A percentile compares a stretch with the other conserved stretches of the same genome.
phyloP scores from a whole-genome alignment of 2,113 vertebrate genomes.

The Campylomormyrus numenius region DNA sequence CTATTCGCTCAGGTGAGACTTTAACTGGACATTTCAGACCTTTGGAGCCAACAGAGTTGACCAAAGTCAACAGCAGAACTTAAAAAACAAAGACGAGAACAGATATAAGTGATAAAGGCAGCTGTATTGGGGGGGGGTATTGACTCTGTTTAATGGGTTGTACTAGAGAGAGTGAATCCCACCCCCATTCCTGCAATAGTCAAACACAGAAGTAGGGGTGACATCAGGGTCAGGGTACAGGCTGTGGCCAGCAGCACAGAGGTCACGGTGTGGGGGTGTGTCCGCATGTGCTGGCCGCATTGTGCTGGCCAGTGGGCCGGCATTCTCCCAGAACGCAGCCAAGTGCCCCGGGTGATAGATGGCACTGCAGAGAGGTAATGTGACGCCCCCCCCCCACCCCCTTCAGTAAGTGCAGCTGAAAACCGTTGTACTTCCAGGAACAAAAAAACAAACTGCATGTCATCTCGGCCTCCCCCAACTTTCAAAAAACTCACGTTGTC shows the following conservation, averaged over 20 bases:
- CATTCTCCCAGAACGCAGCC: not conserved
- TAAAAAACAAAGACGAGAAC: slow-evolving; percentile 11
- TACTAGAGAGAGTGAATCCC: not conserved
- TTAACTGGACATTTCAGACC: not conserved
- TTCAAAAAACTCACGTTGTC: slow-evolving; percentile 35
- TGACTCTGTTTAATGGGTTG: not conserved
- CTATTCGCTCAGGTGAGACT: not conserved
- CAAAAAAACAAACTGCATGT: not conserved
- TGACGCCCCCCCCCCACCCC: no score
- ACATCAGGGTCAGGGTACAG: slow-evolving; percentile 18
- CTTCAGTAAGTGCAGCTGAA: not conserved
- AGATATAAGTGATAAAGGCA: not conserved
- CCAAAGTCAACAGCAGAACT: not conserved
- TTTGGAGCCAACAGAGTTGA: slow-evolving; percentile 5
- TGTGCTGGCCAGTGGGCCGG: not conserved
- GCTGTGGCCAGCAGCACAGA: not conserved
- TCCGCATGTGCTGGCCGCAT: not conserved
- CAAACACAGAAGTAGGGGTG: slow-evolving; percentile 18
- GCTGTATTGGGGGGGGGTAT: not conserved
- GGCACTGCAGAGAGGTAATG: not conserved
- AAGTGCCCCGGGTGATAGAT: not conserved
- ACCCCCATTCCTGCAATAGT: not conserved
- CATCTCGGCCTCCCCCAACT: not conserved
- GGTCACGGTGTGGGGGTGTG: not conserved
- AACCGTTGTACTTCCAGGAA: not conserved